phyloP scores from a whole-genome alignment of 1,140 invertebrate species.

The Araneus ventricosus region DNA sequence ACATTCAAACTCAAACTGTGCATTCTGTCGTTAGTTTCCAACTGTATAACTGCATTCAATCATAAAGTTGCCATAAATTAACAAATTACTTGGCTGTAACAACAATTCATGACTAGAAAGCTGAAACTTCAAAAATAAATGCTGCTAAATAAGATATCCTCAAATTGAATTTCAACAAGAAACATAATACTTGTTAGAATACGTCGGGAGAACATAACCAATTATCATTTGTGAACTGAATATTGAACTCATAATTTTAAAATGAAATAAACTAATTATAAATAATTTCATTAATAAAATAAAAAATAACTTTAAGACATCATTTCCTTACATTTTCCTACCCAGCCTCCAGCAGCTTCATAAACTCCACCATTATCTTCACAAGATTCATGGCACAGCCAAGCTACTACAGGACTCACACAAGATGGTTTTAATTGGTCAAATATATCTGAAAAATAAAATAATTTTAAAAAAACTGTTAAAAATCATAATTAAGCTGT shows the following conservation, averaged over 20 bases:
- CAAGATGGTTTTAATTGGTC: constrained; percentile 90
- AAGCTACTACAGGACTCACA: constrained; percentile 96
- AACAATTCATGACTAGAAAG: too few species aligned
- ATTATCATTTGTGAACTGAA: background rate
- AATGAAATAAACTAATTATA: background rate
- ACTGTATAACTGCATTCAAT: too few species aligned
- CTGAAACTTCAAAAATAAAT: too few species aligned
- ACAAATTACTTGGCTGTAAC: too few species aligned
- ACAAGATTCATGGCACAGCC: constrained; percentile 95
- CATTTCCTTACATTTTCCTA: constrained; percentile 87
- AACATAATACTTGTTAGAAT: too few species aligned
- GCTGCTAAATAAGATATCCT: too few species aligned
- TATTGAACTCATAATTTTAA: background rate
- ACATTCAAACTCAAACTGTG: too few species aligned
- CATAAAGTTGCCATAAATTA: too few species aligned
- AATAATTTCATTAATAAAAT: background rate
- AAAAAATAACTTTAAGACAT: background rate
- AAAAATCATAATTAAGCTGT: background rate
- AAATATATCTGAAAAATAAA: constrained; percentile 80
- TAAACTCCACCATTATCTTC: constrained; percentile 91
- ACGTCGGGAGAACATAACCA: too few species aligned
- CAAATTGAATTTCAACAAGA: too few species aligned
- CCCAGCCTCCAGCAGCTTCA: constrained; percentile 96
- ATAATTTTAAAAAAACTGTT: background rate
- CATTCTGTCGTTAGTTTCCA: too few species aligned